Conservation (phyloP, 2,113 vertebrate genomes). For the Crotalus helleri region DNA sequence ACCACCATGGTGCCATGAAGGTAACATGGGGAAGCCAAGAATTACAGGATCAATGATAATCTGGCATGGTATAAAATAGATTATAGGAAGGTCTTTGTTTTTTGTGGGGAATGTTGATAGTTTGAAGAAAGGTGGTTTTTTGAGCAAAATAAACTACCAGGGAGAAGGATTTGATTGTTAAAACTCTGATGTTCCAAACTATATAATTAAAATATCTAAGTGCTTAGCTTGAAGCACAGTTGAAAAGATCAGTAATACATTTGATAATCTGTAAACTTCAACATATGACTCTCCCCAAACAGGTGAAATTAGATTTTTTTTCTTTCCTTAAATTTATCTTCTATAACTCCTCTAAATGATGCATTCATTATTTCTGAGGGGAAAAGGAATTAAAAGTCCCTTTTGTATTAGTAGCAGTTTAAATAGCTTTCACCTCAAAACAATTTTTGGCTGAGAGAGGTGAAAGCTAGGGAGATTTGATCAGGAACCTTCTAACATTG, state of each 20-base stretch:
- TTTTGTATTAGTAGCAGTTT: neutral
- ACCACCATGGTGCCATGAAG: neutral
- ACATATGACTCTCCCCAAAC: neutral
- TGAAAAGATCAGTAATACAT: neutral
- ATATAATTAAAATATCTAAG: neutral
- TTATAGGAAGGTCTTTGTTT: too few relatives aligned
- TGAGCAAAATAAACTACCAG: neutral
- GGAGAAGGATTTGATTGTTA: neutral
- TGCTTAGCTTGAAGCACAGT: neutral
- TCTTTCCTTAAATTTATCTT: neutral
- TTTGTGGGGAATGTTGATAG: too few relatives aligned
- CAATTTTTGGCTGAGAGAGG: neutral
- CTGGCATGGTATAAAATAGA: too few relatives aligned
- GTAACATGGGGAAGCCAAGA: too few relatives aligned
- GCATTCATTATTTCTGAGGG: neutral
- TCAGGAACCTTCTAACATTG: neutral
- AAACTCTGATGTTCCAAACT: neutral
- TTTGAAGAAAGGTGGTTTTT: neutral
- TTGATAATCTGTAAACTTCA: neutral
- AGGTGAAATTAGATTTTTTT: neutral
- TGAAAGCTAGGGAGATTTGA: neutral
- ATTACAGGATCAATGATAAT: too few relatives aligned
- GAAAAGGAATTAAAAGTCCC: neutral
- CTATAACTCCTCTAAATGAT: neutral
- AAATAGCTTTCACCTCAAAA: neutral